Percentiles rank a stretch among this genome's conserved stretches.
phyloP scores from a whole-genome alignment of 2,888 invertebrate genomes.

The Parnassius smintheus region DNA sequence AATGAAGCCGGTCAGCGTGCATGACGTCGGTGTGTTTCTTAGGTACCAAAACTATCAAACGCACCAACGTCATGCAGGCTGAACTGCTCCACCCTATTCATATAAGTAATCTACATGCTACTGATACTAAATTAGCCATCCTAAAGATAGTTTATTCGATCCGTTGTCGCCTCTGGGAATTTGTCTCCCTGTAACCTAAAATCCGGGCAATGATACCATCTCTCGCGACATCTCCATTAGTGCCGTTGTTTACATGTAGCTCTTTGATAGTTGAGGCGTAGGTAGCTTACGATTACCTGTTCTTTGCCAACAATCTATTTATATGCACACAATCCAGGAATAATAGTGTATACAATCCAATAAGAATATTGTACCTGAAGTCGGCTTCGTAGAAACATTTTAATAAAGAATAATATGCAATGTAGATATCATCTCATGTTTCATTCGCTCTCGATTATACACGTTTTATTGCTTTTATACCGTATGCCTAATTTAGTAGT shows the following conservation, averaged over 20 bases:
- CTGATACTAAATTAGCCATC: too few species aligned
- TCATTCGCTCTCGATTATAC: constrained; percentile 10
- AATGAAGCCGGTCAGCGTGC: too few species aligned
- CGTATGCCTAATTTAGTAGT: constrained; percentile 25
- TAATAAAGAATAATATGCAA: constrained; percentile 18
- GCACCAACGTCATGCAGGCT: too few species aligned
- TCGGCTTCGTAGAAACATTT: constrained; percentile 12
- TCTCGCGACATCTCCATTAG: constrained; percentile 12
- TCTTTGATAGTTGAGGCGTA: constrained; percentile 24
- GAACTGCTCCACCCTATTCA: too few species aligned
- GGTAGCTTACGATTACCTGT: constrained; percentile 20
- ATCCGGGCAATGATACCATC: constrained; percentile 3
- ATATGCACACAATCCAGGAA: constrained; percentile 20
- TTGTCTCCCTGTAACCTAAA: background rate
- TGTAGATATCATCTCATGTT: constrained; percentile 7
- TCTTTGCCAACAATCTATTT: constrained; percentile 26
- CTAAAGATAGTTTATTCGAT: too few species aligned
- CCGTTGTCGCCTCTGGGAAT: too few species aligned
- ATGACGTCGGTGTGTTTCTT: too few species aligned
- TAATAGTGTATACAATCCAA: constrained; percentile 17
- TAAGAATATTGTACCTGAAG: constrained; percentile 13
- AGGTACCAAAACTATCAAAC: too few species aligned
- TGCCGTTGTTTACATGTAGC: constrained; percentile 22
- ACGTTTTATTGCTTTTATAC: constrained; percentile 12
- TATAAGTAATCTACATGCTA: too few species aligned